phyloP scores from a whole-genome alignment of 2,797 vertebrate species.

The Florisuga fusca region DNA sequence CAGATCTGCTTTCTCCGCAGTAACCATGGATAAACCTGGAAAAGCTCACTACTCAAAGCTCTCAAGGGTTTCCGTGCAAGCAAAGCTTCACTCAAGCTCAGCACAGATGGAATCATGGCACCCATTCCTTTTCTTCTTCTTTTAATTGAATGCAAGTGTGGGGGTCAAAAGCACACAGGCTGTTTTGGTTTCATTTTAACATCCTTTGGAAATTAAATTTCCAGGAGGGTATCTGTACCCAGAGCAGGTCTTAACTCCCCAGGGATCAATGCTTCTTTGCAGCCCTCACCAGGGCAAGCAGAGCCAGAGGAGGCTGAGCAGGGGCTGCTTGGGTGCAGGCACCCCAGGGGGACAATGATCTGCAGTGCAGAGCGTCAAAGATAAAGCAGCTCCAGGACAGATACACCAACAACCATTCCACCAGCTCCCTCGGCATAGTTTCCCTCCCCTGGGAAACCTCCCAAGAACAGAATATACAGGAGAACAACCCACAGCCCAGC shows the following conservation, averaged over 20 bases:
- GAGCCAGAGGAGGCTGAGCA: neutral
- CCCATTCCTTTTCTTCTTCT: neutral
- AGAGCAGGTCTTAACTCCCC: no score
- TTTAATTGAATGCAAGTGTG: neutral
- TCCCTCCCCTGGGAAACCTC: neutral
- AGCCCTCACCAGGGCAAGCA: no score
- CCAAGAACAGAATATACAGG: fast-evolving
- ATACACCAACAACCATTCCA: fast-evolving
- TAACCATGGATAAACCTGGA: neutral
- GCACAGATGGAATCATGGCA: neutral
- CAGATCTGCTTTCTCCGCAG: neutral
- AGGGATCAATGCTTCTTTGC: no score
- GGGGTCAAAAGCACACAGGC: neutral
- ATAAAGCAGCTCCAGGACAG: neutral
- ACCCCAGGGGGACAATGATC: fast-evolving
- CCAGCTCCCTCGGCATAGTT: fast-evolving
- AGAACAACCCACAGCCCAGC: neutral
- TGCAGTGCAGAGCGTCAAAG: neutral
- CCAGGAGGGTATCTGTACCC: no score
- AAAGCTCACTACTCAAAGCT: neutral
- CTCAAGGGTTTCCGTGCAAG: neutral
- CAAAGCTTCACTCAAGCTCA: neutral
- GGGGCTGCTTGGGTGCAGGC: no score
- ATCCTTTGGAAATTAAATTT: no score
- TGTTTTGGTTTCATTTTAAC: no score